These are phyloP conservation scores for Ecliptopera silaceata DNA, from an alignment of 2,888 invertebrate species.

Conservation along the genomic window DNA sequence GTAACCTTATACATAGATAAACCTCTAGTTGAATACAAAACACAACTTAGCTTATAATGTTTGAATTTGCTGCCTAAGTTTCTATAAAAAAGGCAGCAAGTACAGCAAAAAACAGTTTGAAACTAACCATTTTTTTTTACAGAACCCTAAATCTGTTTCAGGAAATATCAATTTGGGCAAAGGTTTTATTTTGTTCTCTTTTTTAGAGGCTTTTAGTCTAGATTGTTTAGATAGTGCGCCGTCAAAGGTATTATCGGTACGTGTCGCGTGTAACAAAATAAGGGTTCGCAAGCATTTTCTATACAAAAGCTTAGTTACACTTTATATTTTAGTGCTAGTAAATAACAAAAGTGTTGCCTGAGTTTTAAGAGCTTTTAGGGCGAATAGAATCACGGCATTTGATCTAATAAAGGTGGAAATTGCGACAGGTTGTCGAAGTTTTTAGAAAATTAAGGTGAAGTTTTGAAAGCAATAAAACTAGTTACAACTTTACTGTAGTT, in stretches of 20 bases:
- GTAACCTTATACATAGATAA: too few species aligned
- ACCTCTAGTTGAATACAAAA: too few species aligned
- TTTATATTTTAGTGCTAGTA: conserved; percentile 14
- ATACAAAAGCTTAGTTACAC: neutral
- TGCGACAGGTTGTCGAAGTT: neutral
- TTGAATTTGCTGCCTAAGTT: too few species aligned
- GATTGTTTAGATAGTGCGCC: conserved; percentile 13
- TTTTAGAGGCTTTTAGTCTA: conserved; percentile 29
- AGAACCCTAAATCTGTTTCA: conserved; percentile 46
- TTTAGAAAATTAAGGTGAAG: neutral
- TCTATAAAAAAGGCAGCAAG: too few species aligned
- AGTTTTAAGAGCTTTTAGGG: conserved; percentile 21
- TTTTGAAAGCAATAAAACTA: neutral
- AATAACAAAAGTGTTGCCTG: conserved; percentile 11
- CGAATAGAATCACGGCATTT: neutral
- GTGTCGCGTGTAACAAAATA: conserved; percentile 17
- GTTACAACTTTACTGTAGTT: neutral
- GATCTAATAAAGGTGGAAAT: conserved; percentile 10
- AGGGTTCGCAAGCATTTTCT: conserved; percentile 10
- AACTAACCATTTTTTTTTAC: neutral
- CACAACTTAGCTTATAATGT: too few species aligned
- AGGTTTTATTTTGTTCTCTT: conserved; percentile 47
- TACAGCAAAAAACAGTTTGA: too few species aligned
- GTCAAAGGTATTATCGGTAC: conserved; percentile 8
- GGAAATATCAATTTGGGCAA: conserved; percentile 65